phyloP scores from a whole-genome alignment of 2,113 vertebrate species.

The Thamnaconus septentrionalis region DNA sequence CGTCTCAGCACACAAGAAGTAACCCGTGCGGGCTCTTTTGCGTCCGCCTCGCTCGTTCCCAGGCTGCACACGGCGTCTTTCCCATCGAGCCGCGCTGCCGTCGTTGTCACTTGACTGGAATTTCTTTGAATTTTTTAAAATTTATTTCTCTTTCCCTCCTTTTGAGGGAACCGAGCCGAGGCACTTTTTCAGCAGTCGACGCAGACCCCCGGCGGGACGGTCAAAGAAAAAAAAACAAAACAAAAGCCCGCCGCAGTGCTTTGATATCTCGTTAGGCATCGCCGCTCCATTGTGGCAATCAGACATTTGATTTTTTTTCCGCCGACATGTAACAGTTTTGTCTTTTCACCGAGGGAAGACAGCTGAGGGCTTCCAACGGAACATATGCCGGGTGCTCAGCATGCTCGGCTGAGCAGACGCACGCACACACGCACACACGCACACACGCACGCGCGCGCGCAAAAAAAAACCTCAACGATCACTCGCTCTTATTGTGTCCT shows the following conservation, averaged over 20 bases:
- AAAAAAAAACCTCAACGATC: constrained; percentile 42
- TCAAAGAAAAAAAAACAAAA: background rate
- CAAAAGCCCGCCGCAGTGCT: constrained; percentile 13
- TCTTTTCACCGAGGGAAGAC: constrained; percentile 30
- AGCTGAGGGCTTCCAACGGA: constrained; percentile 62
- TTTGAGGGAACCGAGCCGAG: too few species aligned
- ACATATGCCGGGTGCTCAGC: constrained; percentile 61
- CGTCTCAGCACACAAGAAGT: too few species aligned
- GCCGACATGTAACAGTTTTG: constrained; percentile 27
- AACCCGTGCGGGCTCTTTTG: too few species aligned
- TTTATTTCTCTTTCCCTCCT: too few species aligned
- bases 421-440: constrained; percentile 11
- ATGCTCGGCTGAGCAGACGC: constrained; percentile 44
- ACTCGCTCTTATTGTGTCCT: constrained; percentile 54
- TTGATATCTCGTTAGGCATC: background rate
- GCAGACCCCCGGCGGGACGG: background rate
- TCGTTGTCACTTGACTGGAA: too few species aligned
- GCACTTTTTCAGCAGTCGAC: too few species aligned
- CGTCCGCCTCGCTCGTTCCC: too few species aligned
- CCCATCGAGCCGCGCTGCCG: too few species aligned
- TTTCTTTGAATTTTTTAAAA: too few species aligned
- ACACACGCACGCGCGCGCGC: background rate
- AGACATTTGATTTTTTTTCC: constrained; percentile 31
- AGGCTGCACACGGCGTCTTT: too few species aligned
- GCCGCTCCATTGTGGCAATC: constrained; percentile 28